Conservation (phyloP, 37 sponge, comb jelly and placozoan species). For the Beroe ovata region DNA sequence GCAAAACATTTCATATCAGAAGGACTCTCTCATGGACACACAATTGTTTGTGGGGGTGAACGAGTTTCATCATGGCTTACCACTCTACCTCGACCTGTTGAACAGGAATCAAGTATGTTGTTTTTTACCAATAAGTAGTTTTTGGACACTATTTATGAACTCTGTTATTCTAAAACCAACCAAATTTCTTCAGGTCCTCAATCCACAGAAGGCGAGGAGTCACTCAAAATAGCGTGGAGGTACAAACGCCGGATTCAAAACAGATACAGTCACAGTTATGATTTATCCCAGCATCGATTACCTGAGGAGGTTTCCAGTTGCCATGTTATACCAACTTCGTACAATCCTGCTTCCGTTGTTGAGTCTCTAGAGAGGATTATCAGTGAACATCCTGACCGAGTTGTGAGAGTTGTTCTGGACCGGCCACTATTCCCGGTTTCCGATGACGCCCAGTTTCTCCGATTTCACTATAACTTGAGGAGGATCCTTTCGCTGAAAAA, state of each 20-base stretch:
- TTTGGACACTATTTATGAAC: no score
- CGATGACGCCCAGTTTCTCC: background rate
- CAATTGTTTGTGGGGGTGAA: slow-evolving; percentile 23
- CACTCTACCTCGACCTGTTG: slow-evolving; percentile 13
- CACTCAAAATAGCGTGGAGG: slow-evolving; percentile 48
- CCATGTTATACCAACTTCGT: background rate
- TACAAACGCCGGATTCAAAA: slow-evolving; percentile 10
- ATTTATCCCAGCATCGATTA: slow-evolving; percentile 9
- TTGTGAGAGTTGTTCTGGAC: slow-evolving; percentile 36
- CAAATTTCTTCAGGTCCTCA: no score
- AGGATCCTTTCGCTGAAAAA: background rate
- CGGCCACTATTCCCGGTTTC: slow-evolving; percentile 9
- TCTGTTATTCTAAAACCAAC: no score
- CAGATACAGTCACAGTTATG: slow-evolving; percentile 57
- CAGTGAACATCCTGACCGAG: background rate
- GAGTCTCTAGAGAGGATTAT: background rate
- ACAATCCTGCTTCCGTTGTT: background rate
- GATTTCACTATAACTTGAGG: slow-evolving; percentile 43
- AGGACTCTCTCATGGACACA: slow-evolving; percentile 42
- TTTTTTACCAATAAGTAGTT: no score
- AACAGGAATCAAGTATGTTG: slow-evolving; percentile 32
- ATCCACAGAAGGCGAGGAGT: slow-evolving; percentile 21
- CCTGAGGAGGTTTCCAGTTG: background rate
- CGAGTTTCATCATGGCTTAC: slow-evolving; percentile 31
- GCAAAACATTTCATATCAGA: slow-evolving; percentile 57